Conservation (phyloP, 92 coral and sea anemone species). For the Parazoanthus swiftii region DNA sequence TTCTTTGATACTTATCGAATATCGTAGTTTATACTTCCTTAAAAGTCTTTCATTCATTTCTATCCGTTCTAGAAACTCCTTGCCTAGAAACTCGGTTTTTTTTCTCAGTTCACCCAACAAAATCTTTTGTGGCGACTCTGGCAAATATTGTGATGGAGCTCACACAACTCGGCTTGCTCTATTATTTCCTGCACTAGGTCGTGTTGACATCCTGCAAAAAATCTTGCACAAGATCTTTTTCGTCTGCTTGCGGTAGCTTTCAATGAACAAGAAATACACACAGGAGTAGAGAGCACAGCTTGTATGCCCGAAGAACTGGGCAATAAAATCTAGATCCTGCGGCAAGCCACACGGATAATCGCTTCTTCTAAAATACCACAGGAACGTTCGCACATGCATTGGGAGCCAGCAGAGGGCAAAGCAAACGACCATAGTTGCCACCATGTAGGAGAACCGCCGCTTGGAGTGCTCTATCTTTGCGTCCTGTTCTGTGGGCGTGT, state of each 20-base stretch:
- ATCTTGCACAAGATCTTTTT: slow-evolving; percentile 24
- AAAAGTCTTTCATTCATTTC: too few relatives aligned
- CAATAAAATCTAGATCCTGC: slow-evolving; percentile 16
- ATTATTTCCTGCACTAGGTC: neutral
- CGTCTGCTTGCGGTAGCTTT: slow-evolving; percentile 29
- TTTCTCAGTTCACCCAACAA: too few relatives aligned
- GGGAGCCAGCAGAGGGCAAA: slow-evolving; percentile 47
- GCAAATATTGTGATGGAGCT: neutral
- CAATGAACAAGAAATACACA: slow-evolving; percentile 14
- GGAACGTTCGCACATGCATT: slow-evolving; percentile 38
- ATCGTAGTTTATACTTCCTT: too few relatives aligned
- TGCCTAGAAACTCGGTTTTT: too few relatives aligned
- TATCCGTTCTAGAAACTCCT: too few relatives aligned
- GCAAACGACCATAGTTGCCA: slow-evolving; percentile 25
- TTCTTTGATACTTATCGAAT: too few relatives aligned
- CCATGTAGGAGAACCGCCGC: slow-evolving; percentile 29
- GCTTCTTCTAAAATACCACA: slow-evolving; percentile 29
- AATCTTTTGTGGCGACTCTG: too few relatives aligned
- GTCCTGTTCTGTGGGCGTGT: neutral
- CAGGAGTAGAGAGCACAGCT: slow-evolving; percentile 29
- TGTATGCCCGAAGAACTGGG: slow-evolving; percentile 27
- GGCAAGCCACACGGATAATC: slow-evolving; percentile 29
- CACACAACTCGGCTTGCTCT: slow-evolving; percentile 28
- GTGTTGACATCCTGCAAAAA: neutral
- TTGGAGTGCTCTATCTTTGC: slow-evolving; percentile 29